These are phyloP conservation scores for Conus betulinus DNA, from an alignment of 1,140 invertebrate species.

Conservation along the genomic window DNA sequence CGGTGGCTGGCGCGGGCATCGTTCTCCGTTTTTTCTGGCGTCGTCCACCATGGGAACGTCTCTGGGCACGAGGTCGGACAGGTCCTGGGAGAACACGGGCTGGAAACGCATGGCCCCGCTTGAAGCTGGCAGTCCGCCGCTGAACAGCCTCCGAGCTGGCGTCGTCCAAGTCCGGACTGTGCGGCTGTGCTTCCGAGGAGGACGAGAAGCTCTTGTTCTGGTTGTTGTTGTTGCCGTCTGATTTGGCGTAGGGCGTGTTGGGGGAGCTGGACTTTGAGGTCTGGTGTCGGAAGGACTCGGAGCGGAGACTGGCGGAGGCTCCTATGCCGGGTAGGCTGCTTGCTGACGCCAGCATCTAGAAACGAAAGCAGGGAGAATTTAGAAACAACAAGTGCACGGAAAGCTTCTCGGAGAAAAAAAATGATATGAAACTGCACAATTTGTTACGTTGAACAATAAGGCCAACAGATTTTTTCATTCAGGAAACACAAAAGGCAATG, in stretches of 20 bases:
- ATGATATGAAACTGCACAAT: too few relatives aligned
- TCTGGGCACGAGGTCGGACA: slow-evolving; percentile 16
- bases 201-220: slow-evolving; percentile 1
- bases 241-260: neutral
- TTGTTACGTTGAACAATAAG: too few relatives aligned
- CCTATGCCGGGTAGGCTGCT: slow-evolving; percentile 13
- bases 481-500: too few relatives aligned
- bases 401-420: too few relatives aligned
- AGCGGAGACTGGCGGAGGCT: neutral
- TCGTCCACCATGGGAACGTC: neutral
- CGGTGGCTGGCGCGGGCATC: neutral
- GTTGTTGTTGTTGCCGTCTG: slow-evolving; percentile 19
- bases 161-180: neutral
- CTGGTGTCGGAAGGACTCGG: neutral
- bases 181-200: neutral
- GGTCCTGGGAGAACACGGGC: slow-evolving; percentile 49
- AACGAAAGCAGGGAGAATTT: neutral
- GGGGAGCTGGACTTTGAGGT: neutral
- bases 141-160: neutral
- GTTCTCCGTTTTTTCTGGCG: neutral
- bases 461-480: too few relatives aligned
- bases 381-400: neutral
- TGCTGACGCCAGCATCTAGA: slow-evolving; percentile 17
- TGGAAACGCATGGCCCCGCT: slow-evolving; percentile 48
- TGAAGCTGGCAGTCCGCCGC: slow-evolving; percentile 56